Percentiles rank a stretch among this genome's conserved stretches.
phyloP scores from a whole-genome alignment of 2,113 vertebrate genomes.

The Myiozetetes cayanensis region DNA sequence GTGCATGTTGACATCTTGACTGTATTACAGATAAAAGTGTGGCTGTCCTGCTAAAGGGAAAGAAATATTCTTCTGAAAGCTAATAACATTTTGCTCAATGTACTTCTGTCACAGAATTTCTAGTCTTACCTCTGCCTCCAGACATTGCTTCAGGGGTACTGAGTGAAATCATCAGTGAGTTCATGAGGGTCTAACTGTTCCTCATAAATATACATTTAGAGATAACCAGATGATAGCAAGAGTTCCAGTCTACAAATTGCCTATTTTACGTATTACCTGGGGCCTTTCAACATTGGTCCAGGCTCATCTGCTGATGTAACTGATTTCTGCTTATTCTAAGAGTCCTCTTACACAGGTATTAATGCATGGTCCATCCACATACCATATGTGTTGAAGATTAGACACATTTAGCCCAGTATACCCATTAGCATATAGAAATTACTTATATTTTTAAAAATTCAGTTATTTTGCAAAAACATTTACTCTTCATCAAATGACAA shows the following conservation, averaged over 20 bases:
- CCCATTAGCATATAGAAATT: not conserved
- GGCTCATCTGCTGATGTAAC: not conserved
- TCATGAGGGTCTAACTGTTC: not conserved
- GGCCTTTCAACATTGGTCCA: not conserved
- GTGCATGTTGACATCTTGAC: not conserved
- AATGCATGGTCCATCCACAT: not conserved
- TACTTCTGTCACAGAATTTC: not conserved
- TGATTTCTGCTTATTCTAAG: not conserved
- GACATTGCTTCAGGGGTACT: not conserved
- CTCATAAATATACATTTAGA: not conserved
- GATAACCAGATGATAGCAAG: not conserved
- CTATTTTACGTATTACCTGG: not conserved
- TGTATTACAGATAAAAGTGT: not conserved
- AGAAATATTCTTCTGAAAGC: not conserved
- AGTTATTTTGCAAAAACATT: not conserved
- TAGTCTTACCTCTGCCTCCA: not conserved
- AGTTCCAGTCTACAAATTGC: not conserved
- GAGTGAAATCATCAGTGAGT: not conserved
- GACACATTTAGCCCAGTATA: not conserved
- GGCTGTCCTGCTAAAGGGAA: not conserved
- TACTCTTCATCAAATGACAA: not conserved
- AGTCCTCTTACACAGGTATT: not conserved
- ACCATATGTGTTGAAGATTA: not conserved
- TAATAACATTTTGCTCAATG: not conserved
- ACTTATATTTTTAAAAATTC: not conserved